These are phyloP conservation scores for Sphaerophoria taeniata DNA, from an alignment of 2,888 invertebrate genomes.

Conservation along the genomic window DNA sequence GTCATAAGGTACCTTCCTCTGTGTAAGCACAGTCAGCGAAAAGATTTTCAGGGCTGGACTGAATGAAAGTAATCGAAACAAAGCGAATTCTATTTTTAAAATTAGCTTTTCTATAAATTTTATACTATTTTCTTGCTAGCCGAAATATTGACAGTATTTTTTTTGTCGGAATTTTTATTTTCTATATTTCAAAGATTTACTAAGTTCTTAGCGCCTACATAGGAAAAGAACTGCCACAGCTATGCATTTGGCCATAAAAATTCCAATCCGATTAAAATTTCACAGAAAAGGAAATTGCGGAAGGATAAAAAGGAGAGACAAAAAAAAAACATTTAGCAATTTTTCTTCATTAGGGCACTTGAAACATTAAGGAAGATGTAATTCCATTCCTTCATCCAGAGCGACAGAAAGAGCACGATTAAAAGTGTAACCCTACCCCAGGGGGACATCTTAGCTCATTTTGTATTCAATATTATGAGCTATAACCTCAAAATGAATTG, in stretches of 20 bases:
- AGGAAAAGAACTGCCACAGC: conserved; percentile 3
- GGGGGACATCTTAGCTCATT: conserved; percentile 38
- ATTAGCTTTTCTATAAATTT: no score
- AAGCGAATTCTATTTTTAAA: no score
- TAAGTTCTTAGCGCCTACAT: background rate
- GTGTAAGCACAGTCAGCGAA: background rate
- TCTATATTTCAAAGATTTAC: background rate
- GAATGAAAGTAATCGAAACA: no score
- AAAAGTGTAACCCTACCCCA: conserved; percentile 65
- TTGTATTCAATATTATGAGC: conserved; percentile 45
- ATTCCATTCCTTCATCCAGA: conserved; percentile 45
- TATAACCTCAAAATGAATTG: conserved; percentile 20
- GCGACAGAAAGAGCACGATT: conserved; percentile 56
- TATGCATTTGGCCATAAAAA: conserved; percentile 41
- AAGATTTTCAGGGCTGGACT: background rate
- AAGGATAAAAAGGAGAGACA: background rate
- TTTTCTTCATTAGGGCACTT: conserved; percentile 69
- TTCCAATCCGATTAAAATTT: conserved; percentile 69
- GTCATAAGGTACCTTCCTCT: conserved; percentile 51
- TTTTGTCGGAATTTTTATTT: no score
- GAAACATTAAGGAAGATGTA: conserved; percentile 70
- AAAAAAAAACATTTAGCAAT: conserved; percentile 37
- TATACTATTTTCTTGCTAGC: no score
- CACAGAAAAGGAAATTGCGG: background rate
- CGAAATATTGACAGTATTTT: no score